These are phyloP conservation scores for Theretra japonica DNA, from an alignment of 2,888 invertebrate genomes.

Conservation along the genomic window DNA sequence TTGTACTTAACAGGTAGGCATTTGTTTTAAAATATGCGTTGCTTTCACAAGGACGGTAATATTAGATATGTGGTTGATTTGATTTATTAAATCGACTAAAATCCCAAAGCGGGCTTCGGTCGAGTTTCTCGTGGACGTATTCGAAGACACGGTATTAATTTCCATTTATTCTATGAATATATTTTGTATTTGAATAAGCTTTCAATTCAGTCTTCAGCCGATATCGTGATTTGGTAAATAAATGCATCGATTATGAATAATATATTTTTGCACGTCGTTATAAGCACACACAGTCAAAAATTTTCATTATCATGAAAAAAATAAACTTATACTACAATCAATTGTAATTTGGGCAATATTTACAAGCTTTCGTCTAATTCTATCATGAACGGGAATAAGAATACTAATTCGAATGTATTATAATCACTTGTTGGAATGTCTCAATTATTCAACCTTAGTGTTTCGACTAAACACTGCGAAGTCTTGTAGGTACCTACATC, in stretches of 20 bases:
- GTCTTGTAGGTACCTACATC: not conserved
- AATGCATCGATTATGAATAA: slow-evolving; percentile 23
- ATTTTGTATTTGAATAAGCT: slow-evolving; percentile 11
- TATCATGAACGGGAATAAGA: slow-evolving; percentile 12
- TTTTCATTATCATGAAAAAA: not conserved
- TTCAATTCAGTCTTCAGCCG: slow-evolving; percentile 22
- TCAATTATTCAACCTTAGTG: not conserved
- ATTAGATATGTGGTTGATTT: slow-evolving; percentile 19
- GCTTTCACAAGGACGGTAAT: slow-evolving; percentile 16
- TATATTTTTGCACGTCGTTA: slow-evolving; percentile 25
- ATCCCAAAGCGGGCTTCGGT: not conserved
- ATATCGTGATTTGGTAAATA: slow-evolving; percentile 20
- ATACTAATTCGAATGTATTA: slow-evolving; percentile 23
- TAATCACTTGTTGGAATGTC: slow-evolving; percentile 22
- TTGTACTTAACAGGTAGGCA: slow-evolving; percentile 11
- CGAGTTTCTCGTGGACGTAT: slow-evolving; percentile 10
- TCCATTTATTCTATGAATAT: slow-evolving; percentile 7
- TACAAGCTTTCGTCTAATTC: slow-evolving; percentile 44
- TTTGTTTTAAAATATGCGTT: slow-evolving; percentile 21
- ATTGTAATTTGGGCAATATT: slow-evolving; percentile 44
- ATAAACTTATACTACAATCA: slow-evolving; percentile 1
- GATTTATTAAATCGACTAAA: slow-evolving; percentile 2
- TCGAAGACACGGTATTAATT: slow-evolving; percentile 16
- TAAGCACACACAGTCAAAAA: slow-evolving; percentile 5
- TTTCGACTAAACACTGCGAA: not conserved